Base-by-base conservation (phyloP, 2,888 invertebrate species). In the Chymomyza fuscimana region DNA sequence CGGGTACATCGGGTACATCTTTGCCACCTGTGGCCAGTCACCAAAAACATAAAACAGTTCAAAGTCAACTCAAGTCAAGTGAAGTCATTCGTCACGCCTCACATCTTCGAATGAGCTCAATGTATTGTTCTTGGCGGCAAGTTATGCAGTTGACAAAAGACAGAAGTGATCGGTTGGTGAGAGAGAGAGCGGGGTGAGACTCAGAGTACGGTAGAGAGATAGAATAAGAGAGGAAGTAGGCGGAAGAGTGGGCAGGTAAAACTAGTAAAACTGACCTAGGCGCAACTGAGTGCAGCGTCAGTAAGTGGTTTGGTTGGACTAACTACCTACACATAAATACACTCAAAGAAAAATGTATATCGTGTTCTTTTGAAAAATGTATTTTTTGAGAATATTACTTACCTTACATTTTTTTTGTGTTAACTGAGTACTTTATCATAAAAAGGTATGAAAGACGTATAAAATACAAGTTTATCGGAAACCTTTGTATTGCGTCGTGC, bases 51-150 rank as follows among this genome's bases (percentile, higher is more conserved):
- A 46, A 46, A 46, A 46, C 40, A 46, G 25, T 74, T 75, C 68
- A 76, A 76, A 84, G 86, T 74, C 83, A 76, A 56, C 56, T 59
- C 65, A 65, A 67, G 67, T 70, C 81, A 75, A 67, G 72, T 67
- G 76, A 69, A 72, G 72, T 74, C 74, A 73, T 58, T 72, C 82
- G 89, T 83, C 80, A 76, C 86, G 89, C 86, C 84, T 82, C 74
- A 81, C 74, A 76, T 79, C 74, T 79, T 73, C 69, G 70, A 61
- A 36, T 67, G 68, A 69, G 76, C 64, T 76, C 80, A 77, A 78
- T 78, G 82, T 79, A 80, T 86, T 84, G 85, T 40, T 61, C 61
- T 5, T 54, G 54, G 54, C 54, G 22, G 54, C 22, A 22, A 54
- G 40, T 10, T 46, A 46, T 46, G 40, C 40, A 59, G 29, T 19